Conservation (phyloP, 1,140 invertebrate genomes). For the Drosophila fuyamai region DNA sequence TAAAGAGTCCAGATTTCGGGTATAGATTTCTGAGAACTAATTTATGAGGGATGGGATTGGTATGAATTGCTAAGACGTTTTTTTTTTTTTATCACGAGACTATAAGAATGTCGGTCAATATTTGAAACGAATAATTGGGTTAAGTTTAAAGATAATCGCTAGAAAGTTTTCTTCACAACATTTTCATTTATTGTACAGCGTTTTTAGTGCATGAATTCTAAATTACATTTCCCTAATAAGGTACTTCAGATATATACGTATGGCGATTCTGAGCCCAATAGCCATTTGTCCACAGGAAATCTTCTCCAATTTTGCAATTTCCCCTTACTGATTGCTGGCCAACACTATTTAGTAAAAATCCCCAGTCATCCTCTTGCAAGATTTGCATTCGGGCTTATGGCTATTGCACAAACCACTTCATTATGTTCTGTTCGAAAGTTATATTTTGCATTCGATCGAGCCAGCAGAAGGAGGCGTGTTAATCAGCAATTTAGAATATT, state of each 20-base stretch:
- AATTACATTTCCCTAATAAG: too few relatives aligned
- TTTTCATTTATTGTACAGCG: too few relatives aligned
- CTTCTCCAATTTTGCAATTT: slow-evolving; percentile 2
- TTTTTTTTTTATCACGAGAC: too few relatives aligned
- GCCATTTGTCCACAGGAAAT: background rate
- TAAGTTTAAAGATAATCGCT: too few relatives aligned
- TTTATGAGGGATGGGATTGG: background rate
- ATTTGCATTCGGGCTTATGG: slow-evolving; percentile 25
- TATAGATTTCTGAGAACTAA: background rate
- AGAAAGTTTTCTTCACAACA: too few relatives aligned
- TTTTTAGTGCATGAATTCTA: too few relatives aligned
- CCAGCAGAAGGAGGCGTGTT: slow-evolving; percentile 57
- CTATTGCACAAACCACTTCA: slow-evolving; percentile 45
- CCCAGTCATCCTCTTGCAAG: slow-evolving; percentile 25
- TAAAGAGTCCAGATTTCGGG: background rate
- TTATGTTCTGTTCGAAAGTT: slow-evolving; percentile 32
- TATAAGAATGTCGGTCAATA: too few relatives aligned
- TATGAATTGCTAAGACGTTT: too few relatives aligned
- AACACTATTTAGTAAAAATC: slow-evolving; percentile 13
- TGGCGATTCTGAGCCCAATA: too few relatives aligned
- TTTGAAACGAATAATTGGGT: too few relatives aligned
- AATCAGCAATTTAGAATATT: slow-evolving; percentile 83
- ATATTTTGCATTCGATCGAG: slow-evolving; percentile 36
- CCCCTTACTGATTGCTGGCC: slow-evolving; percentile 8
- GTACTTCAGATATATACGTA: too few relatives aligned